Conservation (phyloP, 2,888 invertebrate genomes). For the Drosophila gaucha region DNA sequence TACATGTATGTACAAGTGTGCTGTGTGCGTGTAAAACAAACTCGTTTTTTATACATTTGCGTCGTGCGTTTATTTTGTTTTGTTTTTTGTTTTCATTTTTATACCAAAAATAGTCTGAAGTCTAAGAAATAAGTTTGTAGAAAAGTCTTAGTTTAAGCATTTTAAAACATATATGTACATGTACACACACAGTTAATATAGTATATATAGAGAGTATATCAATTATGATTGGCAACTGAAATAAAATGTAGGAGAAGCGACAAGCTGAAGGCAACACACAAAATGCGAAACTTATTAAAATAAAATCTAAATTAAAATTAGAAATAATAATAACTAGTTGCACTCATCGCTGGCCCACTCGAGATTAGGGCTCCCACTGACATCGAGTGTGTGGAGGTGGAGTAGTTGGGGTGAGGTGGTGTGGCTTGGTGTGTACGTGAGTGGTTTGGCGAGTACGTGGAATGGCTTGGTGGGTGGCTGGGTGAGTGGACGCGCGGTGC, state of each 20-base stretch:
- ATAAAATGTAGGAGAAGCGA: constrained; percentile 15
- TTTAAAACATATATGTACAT: constrained; percentile 8
- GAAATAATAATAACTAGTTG: constrained; percentile 10
- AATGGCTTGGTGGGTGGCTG: constrained; percentile 2
- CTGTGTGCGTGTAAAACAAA: constrained; percentile 29
- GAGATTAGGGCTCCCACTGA: constrained; percentile 14
- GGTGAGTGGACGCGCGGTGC: not conserved
- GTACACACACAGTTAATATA: constrained; percentile 1
- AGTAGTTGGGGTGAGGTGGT: not conserved
- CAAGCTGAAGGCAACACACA: constrained; percentile 11
- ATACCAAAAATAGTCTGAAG: constrained; percentile 39
- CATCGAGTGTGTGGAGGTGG: constrained; percentile 9
- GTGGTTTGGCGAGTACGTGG: not conserved
- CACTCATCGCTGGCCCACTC: constrained; percentile 28
- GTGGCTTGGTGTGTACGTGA: not conserved
- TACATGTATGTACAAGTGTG: constrained; percentile 3
- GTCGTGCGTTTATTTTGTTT: constrained; percentile 60
- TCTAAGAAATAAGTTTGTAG: constrained; percentile 41
- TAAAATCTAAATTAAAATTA: constrained; percentile 8
- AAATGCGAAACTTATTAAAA: not conserved
- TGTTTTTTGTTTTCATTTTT: constrained; percentile 31
- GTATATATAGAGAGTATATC: not conserved
- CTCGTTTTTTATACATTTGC: constrained; percentile 66
- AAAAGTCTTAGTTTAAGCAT: constrained; percentile 48
- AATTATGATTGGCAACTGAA: constrained; percentile 23